A percentile compares a stretch with the other conserved stretches of the same genome.
Conservation (phyloP, 1,140 invertebrate species). For the Eumeta japonica region DNA sequence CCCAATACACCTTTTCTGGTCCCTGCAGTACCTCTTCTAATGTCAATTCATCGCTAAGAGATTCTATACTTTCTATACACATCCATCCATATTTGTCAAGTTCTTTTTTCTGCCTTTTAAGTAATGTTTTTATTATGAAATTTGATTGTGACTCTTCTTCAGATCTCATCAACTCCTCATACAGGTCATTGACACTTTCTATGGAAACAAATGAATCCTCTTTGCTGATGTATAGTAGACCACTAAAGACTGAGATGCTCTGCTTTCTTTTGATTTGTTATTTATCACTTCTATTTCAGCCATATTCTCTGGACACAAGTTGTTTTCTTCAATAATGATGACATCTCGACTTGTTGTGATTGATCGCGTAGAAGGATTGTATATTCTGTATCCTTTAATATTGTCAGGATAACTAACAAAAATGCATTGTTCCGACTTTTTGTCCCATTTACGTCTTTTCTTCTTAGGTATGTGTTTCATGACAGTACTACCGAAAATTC, state of each 20-base stretch:
- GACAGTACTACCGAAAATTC: conserved; percentile 22
- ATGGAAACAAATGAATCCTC: conserved; percentile 9
- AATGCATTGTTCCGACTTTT: conserved; percentile 13
- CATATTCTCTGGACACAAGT: too few species aligned
- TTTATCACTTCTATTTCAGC: too few species aligned
- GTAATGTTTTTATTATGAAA: not conserved
- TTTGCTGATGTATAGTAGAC: too few species aligned
- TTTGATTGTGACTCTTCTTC: not conserved
- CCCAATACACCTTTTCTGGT: conserved; percentile 14
- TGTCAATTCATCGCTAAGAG: conserved; percentile 1
- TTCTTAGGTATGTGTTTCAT: conserved; percentile 11
- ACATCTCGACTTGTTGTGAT: too few species aligned
- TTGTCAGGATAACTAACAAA: conserved; percentile 29
- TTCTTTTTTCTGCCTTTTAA: conserved; percentile 4
- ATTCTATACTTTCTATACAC: conserved; percentile 2
- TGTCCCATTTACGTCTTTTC: conserved; percentile 13
- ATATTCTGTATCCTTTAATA: conserved; percentile 25
- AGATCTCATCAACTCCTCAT: conserved; percentile 2
- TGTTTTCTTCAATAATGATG: conserved; percentile 5
- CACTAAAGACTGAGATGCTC: not conserved
- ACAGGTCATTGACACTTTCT: conserved; percentile 3
- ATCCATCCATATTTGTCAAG: conserved; percentile 7
- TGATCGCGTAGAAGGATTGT: conserved; percentile 17
- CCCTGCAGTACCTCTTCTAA: conserved; percentile 10
- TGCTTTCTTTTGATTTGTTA: not conserved